Evolutionary conservation across 2,113 vertebrate genomes (phyloP).

Genomic region (Nycticorax nycticorax): DNA sequence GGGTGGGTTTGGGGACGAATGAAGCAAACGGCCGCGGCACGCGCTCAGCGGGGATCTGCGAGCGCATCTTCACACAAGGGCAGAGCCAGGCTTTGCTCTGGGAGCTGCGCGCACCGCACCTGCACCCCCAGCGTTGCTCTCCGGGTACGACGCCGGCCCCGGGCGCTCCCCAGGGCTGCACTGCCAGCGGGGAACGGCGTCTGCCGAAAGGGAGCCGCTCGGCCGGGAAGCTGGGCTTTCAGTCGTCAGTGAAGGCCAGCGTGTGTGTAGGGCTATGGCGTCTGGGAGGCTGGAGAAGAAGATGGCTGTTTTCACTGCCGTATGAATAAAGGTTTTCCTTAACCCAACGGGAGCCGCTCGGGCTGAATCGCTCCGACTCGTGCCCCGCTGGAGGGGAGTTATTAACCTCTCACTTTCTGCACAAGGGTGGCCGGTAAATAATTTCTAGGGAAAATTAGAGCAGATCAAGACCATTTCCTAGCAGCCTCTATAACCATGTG

Average conservation of each 20-base stretch:
- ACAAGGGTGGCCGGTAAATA: not conserved
- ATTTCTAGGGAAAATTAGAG: not conserved
- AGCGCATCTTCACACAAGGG: not conserved
- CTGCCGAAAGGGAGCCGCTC: not conserved
- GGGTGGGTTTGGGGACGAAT: not conserved
- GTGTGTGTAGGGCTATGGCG: not conserved
- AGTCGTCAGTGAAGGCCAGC: not conserved
- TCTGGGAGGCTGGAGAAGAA: not conserved
- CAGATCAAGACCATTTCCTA: not conserved
- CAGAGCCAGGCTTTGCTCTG: not conserved
- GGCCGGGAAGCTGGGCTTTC: not conserved
- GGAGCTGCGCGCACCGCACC: accelerated
- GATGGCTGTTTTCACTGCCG: not conserved
- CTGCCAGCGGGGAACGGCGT: accelerated
- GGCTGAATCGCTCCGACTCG: not conserved
- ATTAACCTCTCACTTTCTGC: not conserved
- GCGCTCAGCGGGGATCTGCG: not conserved
- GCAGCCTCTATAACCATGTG: not conserved
- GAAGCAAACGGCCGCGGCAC: not conserved
- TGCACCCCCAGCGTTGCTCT: not conserved
- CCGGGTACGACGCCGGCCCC: not conserved
- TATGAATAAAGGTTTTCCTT: not conserved
- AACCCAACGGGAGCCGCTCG: not conserved
- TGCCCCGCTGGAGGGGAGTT: not conserved
- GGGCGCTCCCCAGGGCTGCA: not conserved